Evolutionary conservation across 1,140 invertebrate genomes (phyloP), one percentile per base, ranked within the genome.

Genomic region (Agrypnia vestita): DNA sequence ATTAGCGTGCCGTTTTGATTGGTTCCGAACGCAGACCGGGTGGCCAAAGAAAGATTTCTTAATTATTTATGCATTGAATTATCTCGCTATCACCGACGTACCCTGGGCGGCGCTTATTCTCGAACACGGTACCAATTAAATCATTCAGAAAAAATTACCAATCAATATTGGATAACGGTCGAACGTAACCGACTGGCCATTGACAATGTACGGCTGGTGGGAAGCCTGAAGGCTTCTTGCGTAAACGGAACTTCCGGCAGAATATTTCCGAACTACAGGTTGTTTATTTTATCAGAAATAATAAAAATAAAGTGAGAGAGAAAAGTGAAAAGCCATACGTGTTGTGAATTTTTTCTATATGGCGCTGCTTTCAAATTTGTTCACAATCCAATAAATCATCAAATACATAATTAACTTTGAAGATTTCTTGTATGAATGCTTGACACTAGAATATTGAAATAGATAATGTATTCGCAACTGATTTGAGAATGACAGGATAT

Each of bases 121-220:
- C 61, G 35, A 64, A 64, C 61, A 35, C 19, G 13, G 61, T 64
- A 25, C 61, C 61, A 64, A 64, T 64, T 64, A 64, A 64, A 64
- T 43, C 25, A 64, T 64, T 64, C 35, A 62, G 8, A 35, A 64
- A 64, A 64, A 64, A 64, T 35, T 25, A 64, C 61, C 61, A 64
- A 64, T 64, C 61, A 25, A 25, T 64, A 64, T 64, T 64, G 61
- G 35, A 43, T 64, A 64, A 64, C 61, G 21, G 61, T 25, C 35
- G 19, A 10, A 43, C 55, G 61, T 64, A 64, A 43, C 35, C 9
- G 59, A n/a, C 61, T 43, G 19, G 61, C 11, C 12, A 10, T 8
- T 12, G 61, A 11, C 21, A 64, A 35, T 64, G 35, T 64, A 35
- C n/a, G 21, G 35, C 25, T 35, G 35, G 61, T 64, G 10, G 6